Conservation (phyloP, 2,888 invertebrate genomes). For the Ophion slaviceki region DNA sequence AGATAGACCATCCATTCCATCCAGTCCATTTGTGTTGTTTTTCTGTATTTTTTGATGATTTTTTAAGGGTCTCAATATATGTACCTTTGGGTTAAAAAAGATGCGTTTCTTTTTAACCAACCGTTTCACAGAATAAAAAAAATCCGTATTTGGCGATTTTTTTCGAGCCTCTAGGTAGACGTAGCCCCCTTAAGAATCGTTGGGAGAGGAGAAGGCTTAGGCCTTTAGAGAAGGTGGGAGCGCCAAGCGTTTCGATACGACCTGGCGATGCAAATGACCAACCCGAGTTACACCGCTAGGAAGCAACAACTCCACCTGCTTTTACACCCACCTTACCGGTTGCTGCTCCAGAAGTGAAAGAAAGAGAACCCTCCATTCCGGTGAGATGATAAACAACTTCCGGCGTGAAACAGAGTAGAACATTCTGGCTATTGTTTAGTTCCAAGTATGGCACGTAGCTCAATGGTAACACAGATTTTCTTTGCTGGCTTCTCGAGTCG, state of each 20-base stretch:
- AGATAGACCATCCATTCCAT: no score
- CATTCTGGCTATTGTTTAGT: constrained; percentile 67
- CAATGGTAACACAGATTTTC: constrained; percentile 34
- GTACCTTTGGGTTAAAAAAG: no score
- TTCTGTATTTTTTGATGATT: no score
- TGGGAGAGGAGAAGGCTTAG: background rate
- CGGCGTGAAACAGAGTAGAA: constrained; percentile 72
- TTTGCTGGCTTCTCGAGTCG: background rate
- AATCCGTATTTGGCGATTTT: no score
- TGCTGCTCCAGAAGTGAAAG: constrained; percentile 61
- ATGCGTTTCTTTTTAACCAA: no score
- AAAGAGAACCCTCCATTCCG: constrained; percentile 69
- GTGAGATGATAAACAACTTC: constrained; percentile 74
- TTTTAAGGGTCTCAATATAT: no score
- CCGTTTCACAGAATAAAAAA: no score
- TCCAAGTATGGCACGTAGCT: constrained; percentile 32
- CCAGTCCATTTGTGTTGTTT: no score
- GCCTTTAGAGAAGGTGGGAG: constrained; percentile 6
- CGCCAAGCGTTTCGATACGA: constrained; percentile 29
- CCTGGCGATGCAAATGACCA: constrained; percentile 15
- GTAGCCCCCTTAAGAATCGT: no score
- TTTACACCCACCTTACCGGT: constrained; percentile 65
- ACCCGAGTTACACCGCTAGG: constrained; percentile 9
- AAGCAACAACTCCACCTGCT: constrained; percentile 74
- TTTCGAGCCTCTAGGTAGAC: no score